Percentiles rank a stretch among this genome's conserved stretches.
These are phyloP conservation scores for Melipona beecheii DNA, from an alignment of 2,888 invertebrate genomes.

Conservation along the genomic window DNA sequence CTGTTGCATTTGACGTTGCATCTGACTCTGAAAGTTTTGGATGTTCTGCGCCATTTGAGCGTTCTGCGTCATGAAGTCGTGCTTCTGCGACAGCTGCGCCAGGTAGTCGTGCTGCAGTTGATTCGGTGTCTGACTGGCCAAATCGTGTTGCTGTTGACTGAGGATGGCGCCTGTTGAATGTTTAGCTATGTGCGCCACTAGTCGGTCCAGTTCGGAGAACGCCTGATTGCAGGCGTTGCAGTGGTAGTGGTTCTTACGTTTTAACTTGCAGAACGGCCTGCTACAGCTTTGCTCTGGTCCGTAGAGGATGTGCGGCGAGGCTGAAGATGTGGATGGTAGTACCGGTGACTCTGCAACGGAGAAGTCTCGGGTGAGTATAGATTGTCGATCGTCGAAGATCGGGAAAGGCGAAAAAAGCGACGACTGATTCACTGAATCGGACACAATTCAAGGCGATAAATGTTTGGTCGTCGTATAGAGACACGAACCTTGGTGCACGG, in stretches of 20 bases:
- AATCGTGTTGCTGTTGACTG: conserved; percentile 82
- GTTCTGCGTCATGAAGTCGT: conserved; percentile 82
- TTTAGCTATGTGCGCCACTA: conserved; percentile 89
- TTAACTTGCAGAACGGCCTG: conserved; percentile 92
- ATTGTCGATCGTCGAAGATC: no score
- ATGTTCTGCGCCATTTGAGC: conserved; percentile 80
- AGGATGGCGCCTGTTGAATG: conserved; percentile 87
- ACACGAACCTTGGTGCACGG: conserved; percentile 85
- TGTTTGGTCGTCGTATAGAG: conserved; percentile 77
- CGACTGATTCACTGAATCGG: conserved; percentile 21
- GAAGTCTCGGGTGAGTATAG: conserved; percentile 69
- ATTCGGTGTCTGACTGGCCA: conserved; percentile 66
- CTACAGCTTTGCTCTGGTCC: conserved; percentile 89
- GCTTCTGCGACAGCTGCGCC: conserved; percentile 80
- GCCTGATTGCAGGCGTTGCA: conserved; percentile 93
- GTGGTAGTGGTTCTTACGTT: conserved; percentile 91
- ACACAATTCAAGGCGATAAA: conserved; percentile 72
- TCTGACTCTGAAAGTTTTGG: conserved; percentile 80
- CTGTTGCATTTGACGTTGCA: conserved; percentile 82
- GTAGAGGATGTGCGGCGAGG: conserved; percentile 85
- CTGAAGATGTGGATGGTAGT: conserved; percentile 70
- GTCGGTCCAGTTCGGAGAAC: conserved; percentile 89
- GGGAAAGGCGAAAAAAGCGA: conserved; percentile 1
- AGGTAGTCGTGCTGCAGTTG: conserved; percentile 77
- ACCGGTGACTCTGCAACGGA: conserved; percentile 78